A percentile compares a stretch with the other conserved stretches of the same genome.
phyloP scores from a whole-genome alignment of 2,888 invertebrate genomes.

The Sinohyriopsis cumingii region DNA sequence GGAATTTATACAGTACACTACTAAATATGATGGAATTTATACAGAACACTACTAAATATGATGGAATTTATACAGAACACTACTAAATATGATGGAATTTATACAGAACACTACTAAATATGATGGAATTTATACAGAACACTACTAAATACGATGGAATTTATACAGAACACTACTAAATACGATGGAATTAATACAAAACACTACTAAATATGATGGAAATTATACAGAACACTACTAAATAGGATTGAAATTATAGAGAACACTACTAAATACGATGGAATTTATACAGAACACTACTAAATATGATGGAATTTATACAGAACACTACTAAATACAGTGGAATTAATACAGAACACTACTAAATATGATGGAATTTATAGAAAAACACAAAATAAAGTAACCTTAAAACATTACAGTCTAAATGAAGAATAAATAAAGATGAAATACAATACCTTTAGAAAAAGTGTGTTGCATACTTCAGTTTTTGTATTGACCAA shows the following conservation, averaged over 20 bases:
- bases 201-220: slow-evolving; percentile 3
- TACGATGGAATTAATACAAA: too few relatives aligned
- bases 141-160: too few relatives aligned
- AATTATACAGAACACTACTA: not conserved
- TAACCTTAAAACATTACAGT: not conserved
- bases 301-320: slow-evolving; percentile 3
- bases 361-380: not conserved
- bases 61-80: too few relatives aligned
- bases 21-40: slow-evolving; percentile 1
- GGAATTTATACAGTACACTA: too few relatives aligned
- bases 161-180: not conserved
- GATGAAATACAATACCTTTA: too few relatives aligned
- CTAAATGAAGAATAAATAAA: too few relatives aligned
- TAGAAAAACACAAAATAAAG: not conserved
- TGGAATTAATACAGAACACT: not conserved
- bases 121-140: too few relatives aligned
- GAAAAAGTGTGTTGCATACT: too few relatives aligned
- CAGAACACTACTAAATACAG: not conserved
- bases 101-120: not conserved
- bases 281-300: too few relatives aligned
- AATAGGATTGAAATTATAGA: not conserved
- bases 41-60: not conserved
- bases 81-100: slow-evolving; percentile 1
- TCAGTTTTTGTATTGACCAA: too few relatives aligned
- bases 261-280: not conserved